These are phyloP conservation scores for Himantopus leucocephalus DNA, from an alignment of 2,113 vertebrate genomes.

Conservation along the genomic window DNA sequence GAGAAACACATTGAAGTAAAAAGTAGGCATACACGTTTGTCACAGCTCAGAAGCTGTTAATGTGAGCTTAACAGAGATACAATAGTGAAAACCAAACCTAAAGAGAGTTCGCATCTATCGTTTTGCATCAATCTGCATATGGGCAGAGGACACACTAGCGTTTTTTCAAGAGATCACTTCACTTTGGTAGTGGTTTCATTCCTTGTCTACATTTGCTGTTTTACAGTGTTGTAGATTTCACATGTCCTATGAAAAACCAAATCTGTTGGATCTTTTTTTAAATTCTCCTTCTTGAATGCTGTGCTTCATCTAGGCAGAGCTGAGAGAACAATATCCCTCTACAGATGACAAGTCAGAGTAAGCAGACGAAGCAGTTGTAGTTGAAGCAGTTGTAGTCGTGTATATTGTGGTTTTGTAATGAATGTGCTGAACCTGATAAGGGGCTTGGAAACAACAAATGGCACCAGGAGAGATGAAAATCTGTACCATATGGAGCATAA, in stretches of 20 bases:
- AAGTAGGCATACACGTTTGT: background rate
- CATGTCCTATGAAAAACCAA: background rate
- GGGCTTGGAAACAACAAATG: slow-evolving; percentile 47
- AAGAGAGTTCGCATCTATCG: background rate
- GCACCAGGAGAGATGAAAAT: slow-evolving; percentile 1
- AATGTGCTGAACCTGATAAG: slow-evolving; percentile 43
- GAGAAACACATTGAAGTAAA: background rate
- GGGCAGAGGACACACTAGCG: background rate
- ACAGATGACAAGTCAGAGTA: background rate
- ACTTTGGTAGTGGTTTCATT: background rate
- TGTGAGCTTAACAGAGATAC: background rate
- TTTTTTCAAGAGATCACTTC: background rate
- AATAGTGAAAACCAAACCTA: background rate
- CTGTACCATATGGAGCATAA: slow-evolving; percentile 54
- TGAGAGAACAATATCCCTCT: background rate
- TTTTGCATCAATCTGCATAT: background rate
- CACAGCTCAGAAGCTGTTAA: background rate
- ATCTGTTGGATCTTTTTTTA: background rate
- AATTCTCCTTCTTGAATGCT: background rate
- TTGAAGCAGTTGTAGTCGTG: background rate
- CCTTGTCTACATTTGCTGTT: background rate
- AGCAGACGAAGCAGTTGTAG: background rate
- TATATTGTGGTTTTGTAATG: slow-evolving; percentile 20
- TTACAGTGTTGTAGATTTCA: background rate
- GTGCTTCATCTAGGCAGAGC: background rate